A percentile compares a stretch with the other conserved stretches of the same genome.
phyloP scores from a whole-genome alignment of 1,140 invertebrate genomes.

The Zaprionus lachaisei region DNA sequence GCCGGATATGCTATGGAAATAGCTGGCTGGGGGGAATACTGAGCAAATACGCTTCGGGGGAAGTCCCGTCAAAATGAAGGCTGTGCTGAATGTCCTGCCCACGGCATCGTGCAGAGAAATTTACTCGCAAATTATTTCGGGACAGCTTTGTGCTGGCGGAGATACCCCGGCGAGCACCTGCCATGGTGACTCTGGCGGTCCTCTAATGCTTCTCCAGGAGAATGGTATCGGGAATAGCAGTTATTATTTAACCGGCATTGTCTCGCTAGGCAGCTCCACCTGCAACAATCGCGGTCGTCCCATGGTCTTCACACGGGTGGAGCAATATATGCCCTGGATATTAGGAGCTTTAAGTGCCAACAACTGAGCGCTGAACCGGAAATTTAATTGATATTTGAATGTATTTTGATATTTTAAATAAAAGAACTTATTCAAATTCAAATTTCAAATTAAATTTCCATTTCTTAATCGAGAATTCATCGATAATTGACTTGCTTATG shows the following conservation, averaged over 20 bases:
- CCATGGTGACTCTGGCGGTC: constrained; percentile 57
- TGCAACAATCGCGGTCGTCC: constrained; percentile 39
- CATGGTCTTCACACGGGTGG: constrained; percentile 58
- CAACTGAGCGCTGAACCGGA: not conserved
- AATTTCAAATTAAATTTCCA: not conserved
- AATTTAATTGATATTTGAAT: not conserved
- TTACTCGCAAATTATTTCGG: constrained; percentile 6
- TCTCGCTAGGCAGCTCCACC: constrained; percentile 37
- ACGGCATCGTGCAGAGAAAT: constrained; percentile 11
- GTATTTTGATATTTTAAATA: not conserved
- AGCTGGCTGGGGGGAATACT: constrained; percentile 61
- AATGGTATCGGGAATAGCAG: constrained; percentile 3
- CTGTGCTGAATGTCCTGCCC: constrained; percentile 20
- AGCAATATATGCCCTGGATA: constrained; percentile 51
- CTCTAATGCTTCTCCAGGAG: constrained; percentile 42
- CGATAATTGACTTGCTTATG: too few relatives aligned
- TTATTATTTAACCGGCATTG: constrained; percentile 42
- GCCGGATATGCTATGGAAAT: constrained; percentile 49
- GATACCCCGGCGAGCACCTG: constrained; percentile 24
- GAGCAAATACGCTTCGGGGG: not conserved
- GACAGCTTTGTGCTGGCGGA: constrained; percentile 59
- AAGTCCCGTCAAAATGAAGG: constrained; percentile 52
- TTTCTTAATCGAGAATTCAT: too few relatives aligned
- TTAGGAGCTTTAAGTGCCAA: constrained; percentile 16
- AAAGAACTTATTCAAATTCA: not conserved